These are phyloP conservation scores for Himalopsyche tibetana DNA, from an alignment of 2,888 invertebrate genomes.

Conservation along the genomic window DNA sequence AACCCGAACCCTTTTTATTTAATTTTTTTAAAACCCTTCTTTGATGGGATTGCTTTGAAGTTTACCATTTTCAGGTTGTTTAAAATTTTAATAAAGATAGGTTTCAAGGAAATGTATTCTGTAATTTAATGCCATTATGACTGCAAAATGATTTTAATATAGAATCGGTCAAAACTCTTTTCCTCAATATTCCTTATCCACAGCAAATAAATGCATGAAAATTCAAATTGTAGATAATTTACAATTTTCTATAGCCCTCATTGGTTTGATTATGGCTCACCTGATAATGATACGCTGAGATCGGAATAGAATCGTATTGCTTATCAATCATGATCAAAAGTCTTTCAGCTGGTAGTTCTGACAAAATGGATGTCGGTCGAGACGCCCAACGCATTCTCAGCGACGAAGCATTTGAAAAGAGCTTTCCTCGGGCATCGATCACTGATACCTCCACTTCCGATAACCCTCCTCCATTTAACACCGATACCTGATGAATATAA, in stretches of 20 bases:
- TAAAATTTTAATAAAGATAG: too few species aligned
- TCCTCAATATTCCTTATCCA: too few species aligned
- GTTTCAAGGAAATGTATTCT: too few species aligned
- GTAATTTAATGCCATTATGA: too few species aligned
- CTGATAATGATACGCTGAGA: constrained; percentile 60
- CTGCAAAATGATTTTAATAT: too few species aligned
- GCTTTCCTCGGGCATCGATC: constrained; percentile 51
- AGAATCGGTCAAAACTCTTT: too few species aligned
- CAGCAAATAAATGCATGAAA: too few species aligned
- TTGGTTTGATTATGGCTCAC: constrained; percentile 38
- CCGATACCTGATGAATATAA: constrained; percentile 50
- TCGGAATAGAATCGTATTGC: constrained; percentile 52
- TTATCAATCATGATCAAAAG: constrained; percentile 52
- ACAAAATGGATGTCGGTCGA: constrained; percentile 46
- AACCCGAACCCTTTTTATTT: too few species aligned
- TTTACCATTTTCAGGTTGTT: too few species aligned
- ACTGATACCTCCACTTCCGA: constrained; percentile 55
- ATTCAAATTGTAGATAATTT: too few species aligned
- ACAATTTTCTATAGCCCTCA: background rate
- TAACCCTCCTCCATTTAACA: constrained; percentile 49
- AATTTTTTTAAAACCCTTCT: background rate
- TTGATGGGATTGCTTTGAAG: background rate
- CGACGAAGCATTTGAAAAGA: constrained; percentile 62
- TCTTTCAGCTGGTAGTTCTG: constrained; percentile 21
- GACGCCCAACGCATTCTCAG: constrained; percentile 54